phyloP scores from a whole-genome alignment of 2,797 vertebrate genomes.

The Sebastes taczanowskii region DNA sequence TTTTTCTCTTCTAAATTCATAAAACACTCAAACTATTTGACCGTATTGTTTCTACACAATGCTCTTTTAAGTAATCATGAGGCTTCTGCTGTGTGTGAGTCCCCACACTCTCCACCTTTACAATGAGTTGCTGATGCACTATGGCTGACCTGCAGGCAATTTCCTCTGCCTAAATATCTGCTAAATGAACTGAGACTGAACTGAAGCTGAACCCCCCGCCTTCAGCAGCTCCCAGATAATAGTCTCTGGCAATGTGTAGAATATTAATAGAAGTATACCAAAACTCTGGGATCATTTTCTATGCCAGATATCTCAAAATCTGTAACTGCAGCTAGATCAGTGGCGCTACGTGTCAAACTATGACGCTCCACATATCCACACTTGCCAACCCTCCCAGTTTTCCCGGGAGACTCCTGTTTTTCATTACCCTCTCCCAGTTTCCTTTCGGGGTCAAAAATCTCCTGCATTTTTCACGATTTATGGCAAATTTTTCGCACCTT shows the following conservation, averaged over 20 bases:
- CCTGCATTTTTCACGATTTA: no score
- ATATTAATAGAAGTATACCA: conserved; percentile 30
- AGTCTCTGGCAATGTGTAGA: conserved; percentile 6
- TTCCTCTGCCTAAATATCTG: conserved; percentile 45
- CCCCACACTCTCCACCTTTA: conserved; percentile 20
- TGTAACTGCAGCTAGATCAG: not conserved
- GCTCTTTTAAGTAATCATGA: conserved; percentile 1
- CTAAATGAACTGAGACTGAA: conserved; percentile 57
- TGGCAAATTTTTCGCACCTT: no score
- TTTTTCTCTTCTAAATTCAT: not conserved
- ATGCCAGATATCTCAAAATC: not conserved
- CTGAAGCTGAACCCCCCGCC: conserved; percentile 32
- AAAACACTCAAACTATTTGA: not conserved
- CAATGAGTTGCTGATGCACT: conserved; percentile 40
- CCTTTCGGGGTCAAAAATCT: no score
- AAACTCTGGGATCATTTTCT: not conserved
- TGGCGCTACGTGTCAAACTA: not conserved
- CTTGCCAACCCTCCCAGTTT: no score
- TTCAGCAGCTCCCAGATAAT: conserved; percentile 32
- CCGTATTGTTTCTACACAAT: conserved; percentile 5
- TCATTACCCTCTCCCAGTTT: no score
- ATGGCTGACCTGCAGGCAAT: conserved; percentile 47
- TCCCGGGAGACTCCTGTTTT: no score
- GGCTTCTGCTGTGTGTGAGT: not conserved
- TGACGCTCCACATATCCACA: not conserved